These are phyloP conservation scores for Cuniculus paca DNA, from an alignment of 2,797 vertebrate species.

Conservation along the genomic window DNA sequence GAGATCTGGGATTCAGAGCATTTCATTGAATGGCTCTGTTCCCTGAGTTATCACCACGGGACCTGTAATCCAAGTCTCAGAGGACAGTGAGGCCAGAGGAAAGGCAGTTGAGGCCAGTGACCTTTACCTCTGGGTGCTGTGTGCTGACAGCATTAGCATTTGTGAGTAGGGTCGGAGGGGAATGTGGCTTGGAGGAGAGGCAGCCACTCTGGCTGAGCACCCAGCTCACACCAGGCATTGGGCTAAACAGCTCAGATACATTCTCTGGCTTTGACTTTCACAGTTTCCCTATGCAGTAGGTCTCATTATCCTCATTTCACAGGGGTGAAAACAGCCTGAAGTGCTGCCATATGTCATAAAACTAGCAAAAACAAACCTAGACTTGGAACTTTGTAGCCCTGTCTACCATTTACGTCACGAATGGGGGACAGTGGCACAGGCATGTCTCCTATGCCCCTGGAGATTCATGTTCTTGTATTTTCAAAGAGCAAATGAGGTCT, in stretches of 20 bases:
- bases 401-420: neutral
- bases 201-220: neutral
- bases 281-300: neutral
- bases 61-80: neutral
- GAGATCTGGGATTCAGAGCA: neutral
- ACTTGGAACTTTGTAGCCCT: neutral
- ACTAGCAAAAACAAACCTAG: neutral
- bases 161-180: neutral
- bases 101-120: neutral
- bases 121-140: fast-evolving
- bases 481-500: neutral
- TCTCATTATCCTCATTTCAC: constrained; percentile 62
- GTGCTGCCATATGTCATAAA: neutral
- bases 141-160: neutral
- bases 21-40: neutral
- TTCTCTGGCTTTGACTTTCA: neutral
- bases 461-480: neutral
- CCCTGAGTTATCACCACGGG: neutral
- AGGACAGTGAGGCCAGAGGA: neutral
- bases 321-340: constrained; percentile 65
- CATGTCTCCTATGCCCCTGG: neutral
- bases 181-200: neutral
- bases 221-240: neutral
- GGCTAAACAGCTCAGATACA: neutral
- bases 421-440: neutral